Base-by-base conservation (phyloP, 1,140 invertebrate species). In the Bactericera cockerelli region DNA sequence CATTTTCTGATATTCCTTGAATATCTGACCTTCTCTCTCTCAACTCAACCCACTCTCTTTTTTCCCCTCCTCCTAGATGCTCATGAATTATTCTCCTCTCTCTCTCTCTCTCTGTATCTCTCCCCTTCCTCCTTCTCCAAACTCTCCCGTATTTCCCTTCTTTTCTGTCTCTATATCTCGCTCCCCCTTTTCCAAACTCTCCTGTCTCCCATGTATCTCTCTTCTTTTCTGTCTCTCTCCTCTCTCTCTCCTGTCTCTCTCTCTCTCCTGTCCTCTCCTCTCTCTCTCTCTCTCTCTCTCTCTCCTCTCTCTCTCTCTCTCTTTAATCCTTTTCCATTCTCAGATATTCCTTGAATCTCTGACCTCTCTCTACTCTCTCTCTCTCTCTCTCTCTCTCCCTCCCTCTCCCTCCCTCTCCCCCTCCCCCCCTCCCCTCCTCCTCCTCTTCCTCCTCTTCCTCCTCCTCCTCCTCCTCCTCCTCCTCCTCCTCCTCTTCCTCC, bases 291-390 rank as follows among this genome's bases (percentile, higher is more conserved):
- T 61, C 62, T 56, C 54, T 57, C 36, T 62, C 53, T 36, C 59
- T 58, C 65, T 63, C 61, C 59, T 62, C 61, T 62, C 60, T 53
- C 61, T 49, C 56, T 65, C 64, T 61, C 66, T 65, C 65, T 65
- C 60, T 55, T n/a, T n/a, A n/a, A n/a, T n/a, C n/a, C n/a, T n/a
- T n/a, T n/a, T n/a, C n/a, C n/a, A n/a, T n/a, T n/a, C n/a, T n/a
- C n/a, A n/a, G n/a, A n/a, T n/a, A n/a, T n/a, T n/a, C n/a, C n/a
- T n/a, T n/a, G n/a, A n/a, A n/a, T n/a, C n/a, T n/a, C n/a, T n/a
- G n/a, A n/a, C n/a, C 57, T 42, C 57, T 58, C 49, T 36, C 36
- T 33, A 54, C 38, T 36, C 55, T 42, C 26, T 56, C 24, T 62
- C 21, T 55, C 21, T 62, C 25, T 21, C 21, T 26, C 33, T 33